These are phyloP conservation scores for Upupa epops DNA, from an alignment of 2,113 vertebrate species.

Conservation along the genomic window DNA sequence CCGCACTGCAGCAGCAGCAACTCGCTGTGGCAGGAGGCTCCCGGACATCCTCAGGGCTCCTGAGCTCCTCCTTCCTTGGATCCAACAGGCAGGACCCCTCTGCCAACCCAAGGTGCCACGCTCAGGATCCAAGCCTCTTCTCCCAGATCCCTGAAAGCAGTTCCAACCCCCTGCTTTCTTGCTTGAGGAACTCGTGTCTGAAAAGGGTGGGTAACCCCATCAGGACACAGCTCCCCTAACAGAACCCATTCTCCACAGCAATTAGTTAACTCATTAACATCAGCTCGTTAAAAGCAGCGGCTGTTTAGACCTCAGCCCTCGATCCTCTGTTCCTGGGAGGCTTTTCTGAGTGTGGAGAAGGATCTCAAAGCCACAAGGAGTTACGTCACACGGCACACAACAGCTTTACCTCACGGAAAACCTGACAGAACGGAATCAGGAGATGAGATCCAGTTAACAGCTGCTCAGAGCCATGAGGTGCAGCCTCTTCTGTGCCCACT, in stretches of 20 bases:
- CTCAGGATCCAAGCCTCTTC: too few species aligned
- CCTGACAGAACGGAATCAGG: not conserved
- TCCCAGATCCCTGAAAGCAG: too few species aligned
- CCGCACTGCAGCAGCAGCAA: too few species aligned
- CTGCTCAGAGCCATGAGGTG: not conserved
- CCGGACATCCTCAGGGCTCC: too few species aligned
- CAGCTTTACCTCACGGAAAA: too few species aligned
- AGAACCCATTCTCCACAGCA: not conserved
- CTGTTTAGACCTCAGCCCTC: not conserved
- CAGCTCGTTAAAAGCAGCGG: not conserved
- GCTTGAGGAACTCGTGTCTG: not conserved
- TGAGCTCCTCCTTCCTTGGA: too few species aligned
- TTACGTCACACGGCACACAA: too few species aligned
- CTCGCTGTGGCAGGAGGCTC: too few species aligned
- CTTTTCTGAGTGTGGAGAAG: not conserved
- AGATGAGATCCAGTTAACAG: not conserved
- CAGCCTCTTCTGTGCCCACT: not conserved
- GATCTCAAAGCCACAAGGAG: too few species aligned
- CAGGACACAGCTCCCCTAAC: not conserved
- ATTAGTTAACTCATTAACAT: not conserved
- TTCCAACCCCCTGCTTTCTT: not conserved
- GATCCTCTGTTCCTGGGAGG: not conserved
- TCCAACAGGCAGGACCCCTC: too few species aligned
- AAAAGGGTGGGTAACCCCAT: not conserved
- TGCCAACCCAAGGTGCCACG: too few species aligned